Conservation (phyloP, 2,888 invertebrate species). For the Leptarthrus brevirostris region DNA sequence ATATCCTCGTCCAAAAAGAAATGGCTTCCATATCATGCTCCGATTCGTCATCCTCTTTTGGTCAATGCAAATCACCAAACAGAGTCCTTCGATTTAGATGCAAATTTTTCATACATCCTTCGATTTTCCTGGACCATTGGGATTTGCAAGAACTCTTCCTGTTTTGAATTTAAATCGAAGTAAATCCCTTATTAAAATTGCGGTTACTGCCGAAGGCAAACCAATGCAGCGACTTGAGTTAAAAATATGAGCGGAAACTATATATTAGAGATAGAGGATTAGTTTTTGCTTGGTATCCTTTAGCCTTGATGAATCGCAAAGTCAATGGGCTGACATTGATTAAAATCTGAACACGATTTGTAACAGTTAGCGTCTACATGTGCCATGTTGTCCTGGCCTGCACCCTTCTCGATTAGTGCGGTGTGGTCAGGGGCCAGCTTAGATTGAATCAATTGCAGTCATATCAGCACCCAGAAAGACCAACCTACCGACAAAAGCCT, state of each 20-base stretch:
- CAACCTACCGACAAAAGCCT: constrained; percentile 41
- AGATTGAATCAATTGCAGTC: constrained; percentile 42
- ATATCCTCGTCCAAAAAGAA: not conserved
- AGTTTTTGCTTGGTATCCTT: constrained; percentile 9
- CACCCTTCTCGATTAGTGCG: constrained; percentile 26
- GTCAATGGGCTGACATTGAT: constrained; percentile 49
- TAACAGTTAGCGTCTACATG: constrained; percentile 41
- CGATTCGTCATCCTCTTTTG: not conserved
- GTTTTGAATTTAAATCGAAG: constrained; percentile 45
- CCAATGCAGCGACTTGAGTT: constrained; percentile 17
- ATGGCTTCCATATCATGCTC: not conserved
- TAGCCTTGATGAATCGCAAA: constrained; percentile 47
- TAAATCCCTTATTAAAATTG: constrained; percentile 32
- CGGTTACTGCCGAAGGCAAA: constrained; percentile 5
- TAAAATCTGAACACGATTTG: constrained; percentile 48
- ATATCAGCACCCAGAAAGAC: constrained; percentile 32
- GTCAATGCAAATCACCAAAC: constrained; percentile 53
- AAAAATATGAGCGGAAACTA: constrained; percentile 11
- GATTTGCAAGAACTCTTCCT: constrained; percentile 31
- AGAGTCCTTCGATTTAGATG: constrained; percentile 64
- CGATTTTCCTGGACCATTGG: constrained; percentile 39
- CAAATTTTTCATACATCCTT: constrained; percentile 62
- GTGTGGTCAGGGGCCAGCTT: constrained; percentile 41
- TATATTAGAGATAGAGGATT: constrained; percentile 28
- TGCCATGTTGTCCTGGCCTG: not conserved